phyloP scores from a whole-genome alignment of 2,113 vertebrate species.

The Caranx melampygus region DNA sequence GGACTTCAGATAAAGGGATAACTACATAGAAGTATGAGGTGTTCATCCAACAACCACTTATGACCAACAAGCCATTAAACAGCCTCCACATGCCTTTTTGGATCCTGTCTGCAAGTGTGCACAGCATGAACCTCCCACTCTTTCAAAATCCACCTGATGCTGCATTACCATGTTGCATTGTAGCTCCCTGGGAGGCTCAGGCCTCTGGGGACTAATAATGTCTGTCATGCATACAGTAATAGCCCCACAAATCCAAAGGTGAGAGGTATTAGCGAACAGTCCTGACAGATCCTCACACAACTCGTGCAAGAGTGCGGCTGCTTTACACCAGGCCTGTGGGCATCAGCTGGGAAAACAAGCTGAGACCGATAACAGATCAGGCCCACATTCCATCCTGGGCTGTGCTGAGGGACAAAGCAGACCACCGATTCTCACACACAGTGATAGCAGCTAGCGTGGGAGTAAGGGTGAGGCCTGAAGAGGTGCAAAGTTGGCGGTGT shows the following conservation, averaged over 20 bases:
- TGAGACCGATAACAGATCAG: conserved; percentile 65
- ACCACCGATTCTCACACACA: conserved; percentile 59
- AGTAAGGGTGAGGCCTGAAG: conserved; percentile 47
- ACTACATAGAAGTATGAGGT: background rate
- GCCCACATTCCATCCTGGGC: conserved; percentile 56
- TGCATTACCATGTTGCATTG: background rate
- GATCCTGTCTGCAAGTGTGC: conserved; percentile 1
- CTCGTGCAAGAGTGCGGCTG: conserved; percentile 15
- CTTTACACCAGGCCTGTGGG: conserved; percentile 44
- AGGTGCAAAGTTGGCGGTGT: conserved; percentile 35
- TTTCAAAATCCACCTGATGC: conserved; percentile 22
- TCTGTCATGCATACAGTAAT: conserved; percentile 25
- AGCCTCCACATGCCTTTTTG: background rate
- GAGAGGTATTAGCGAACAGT: conserved; percentile 23
- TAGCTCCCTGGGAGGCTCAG: background rate
- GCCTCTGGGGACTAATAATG: conserved; percentile 29
- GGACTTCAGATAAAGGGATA: background rate
- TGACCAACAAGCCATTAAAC: background rate
- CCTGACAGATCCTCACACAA: conserved; percentile 32
- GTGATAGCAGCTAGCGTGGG: conserved; percentile 37
- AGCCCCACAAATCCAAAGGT: conserved; percentile 36
- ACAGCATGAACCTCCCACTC: background rate
- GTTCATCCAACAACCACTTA: background rate
- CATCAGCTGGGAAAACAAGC: conserved; percentile 75
- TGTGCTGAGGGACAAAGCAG: conserved; percentile 49